Evolutionary conservation across 2,113 vertebrate species (phyloP).

Genomic region (Hassar affinis): DNA sequence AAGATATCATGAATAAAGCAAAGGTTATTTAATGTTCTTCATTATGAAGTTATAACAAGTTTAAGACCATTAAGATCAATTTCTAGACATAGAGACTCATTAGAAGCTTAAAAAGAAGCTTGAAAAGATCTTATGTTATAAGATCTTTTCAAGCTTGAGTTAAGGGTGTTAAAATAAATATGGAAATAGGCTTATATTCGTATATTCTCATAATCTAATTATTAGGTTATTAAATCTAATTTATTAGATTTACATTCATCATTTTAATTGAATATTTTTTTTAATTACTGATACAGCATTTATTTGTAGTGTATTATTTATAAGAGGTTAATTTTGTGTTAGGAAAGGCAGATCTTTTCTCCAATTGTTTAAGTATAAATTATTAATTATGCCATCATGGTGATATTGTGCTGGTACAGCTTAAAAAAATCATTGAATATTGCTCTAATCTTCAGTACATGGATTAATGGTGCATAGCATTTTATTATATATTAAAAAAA

Average conservation of each 20-base stretch:
- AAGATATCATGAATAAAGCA: neutral
- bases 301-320: neutral
- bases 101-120: too few species aligned
- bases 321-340: neutral
- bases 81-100: neutral
- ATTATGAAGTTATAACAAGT: neutral
- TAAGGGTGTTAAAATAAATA: neutral
- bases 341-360: neutral
- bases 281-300: neutral
- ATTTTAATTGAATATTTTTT: too few species aligned
- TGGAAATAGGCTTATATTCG: neutral
- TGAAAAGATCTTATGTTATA: too few species aligned
- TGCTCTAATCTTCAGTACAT: neutral
- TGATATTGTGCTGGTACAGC: neutral
- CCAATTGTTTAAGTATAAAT: neutral
- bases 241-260: too few species aligned
- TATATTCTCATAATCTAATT: too few species aligned
- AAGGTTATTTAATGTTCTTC: neutral
- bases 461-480: neutral
- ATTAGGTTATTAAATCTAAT: too few species aligned
- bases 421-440: neutral
- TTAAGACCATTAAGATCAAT: neutral
- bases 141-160: neutral
- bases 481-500: neutral
- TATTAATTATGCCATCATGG: neutral